Evolutionary conservation across 1,140 invertebrate species (phyloP).

Genomic region (Amyelois transitella): DNA sequence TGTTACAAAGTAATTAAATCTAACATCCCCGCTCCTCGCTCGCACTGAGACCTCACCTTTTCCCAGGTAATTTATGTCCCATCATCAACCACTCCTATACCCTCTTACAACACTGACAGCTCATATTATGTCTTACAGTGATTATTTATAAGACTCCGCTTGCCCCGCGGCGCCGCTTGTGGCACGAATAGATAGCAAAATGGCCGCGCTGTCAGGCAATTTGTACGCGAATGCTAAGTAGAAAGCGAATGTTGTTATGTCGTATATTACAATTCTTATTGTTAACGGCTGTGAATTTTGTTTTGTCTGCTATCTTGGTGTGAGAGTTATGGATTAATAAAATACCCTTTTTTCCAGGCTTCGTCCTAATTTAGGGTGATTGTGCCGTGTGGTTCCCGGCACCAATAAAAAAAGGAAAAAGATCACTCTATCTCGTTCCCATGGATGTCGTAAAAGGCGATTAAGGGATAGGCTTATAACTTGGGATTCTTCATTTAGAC

Average conservation of each 20-base stretch:
- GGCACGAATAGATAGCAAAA: background rate
- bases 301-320: background rate
- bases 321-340: too few relatives aligned
- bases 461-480: too few relatives aligned
- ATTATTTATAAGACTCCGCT: conserved; percentile 8
- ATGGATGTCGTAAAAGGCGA: too few relatives aligned
- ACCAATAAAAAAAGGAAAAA: too few relatives aligned
- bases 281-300: background rate
- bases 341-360: too few relatives aligned
- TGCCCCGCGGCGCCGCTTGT: conserved; percentile 5
- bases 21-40: conserved; percentile 8
- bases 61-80: conserved; percentile 14
- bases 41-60: background rate
- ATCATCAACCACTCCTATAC: conserved; percentile 15
- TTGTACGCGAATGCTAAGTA: background rate
- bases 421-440: too few relatives aligned
- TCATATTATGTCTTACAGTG: conserved; percentile 10
- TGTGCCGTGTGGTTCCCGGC: too few relatives aligned
- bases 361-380: too few relatives aligned
- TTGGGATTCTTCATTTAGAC: too few relatives aligned
- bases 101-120: conserved; percentile 14
- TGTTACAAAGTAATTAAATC: too few relatives aligned
- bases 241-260: background rate
- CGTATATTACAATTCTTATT: background rate
- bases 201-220: background rate